A percentile compares a stretch with the other conserved stretches of the same genome.
These are phyloP conservation scores for Phrynocephalus forsythii DNA, from an alignment of 2,797 vertebrate species.

Conservation along the genomic window DNA sequence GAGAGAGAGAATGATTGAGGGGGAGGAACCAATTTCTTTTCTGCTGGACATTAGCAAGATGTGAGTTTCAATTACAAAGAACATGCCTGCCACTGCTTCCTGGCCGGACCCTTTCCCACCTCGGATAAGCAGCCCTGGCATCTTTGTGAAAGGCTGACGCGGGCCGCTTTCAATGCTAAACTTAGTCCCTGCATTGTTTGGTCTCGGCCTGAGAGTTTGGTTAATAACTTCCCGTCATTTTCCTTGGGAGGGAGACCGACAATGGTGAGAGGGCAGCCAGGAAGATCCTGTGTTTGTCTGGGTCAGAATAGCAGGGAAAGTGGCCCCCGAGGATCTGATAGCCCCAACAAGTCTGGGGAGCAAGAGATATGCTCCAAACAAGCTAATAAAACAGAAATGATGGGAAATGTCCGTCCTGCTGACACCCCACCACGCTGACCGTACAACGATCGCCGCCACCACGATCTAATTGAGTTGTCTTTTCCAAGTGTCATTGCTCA, in stretches of 20 bases:
- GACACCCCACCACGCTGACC: neutral
- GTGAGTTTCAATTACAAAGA: conserved; percentile 43
- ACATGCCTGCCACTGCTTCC: conserved; percentile 69
- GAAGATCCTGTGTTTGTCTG: conserved; percentile 99
- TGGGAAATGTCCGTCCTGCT: neutral
- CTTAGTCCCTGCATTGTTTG: conserved; percentile 92
- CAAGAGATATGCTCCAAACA: conserved; percentile 44
- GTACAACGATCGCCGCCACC: too few species aligned
- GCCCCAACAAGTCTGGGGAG: conserved; percentile 81
- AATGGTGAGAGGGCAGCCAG: conserved; percentile 91
- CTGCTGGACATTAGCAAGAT: neutral
- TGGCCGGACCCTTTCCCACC: conserved; percentile 75
- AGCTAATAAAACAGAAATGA: neutral
- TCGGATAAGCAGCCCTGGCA: conserved; percentile 69
- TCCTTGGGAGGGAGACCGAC: conserved; percentile 86
- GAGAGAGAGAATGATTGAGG: too few species aligned
- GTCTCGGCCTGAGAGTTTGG: conserved; percentile 77
- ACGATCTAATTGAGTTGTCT: too few species aligned
- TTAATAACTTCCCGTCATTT: conserved; percentile 92
- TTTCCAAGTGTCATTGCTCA: too few species aligned
- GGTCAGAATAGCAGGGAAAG: conserved; percentile 89
- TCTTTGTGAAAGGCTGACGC: conserved; percentile 78
- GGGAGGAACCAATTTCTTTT: neutral
- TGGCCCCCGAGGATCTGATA: conserved; percentile 71
- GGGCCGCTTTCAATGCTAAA: conserved; percentile 85